Conservation (phyloP, 1,140 invertebrate species). For the Gyrodactylus salaris region DNA sequence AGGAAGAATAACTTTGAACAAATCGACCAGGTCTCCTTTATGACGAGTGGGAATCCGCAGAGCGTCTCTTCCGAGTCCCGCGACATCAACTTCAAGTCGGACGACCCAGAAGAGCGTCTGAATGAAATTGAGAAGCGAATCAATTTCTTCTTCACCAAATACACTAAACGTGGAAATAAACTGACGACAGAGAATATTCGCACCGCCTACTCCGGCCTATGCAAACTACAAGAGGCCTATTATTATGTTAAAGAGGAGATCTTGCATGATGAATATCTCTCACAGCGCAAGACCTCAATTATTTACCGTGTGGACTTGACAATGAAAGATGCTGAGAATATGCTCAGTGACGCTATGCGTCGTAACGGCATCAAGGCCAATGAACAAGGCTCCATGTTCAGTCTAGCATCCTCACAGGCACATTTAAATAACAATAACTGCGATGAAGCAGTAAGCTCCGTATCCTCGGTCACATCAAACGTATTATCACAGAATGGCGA, state of each 20-base stretch:
- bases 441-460: not conserved
- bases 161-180: not conserved
- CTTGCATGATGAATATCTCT: not conserved
- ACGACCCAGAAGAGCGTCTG: not conserved
- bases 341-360: not conserved
- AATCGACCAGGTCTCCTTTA: too few relatives aligned
- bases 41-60: too few relatives aligned
- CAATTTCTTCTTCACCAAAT: not conserved
- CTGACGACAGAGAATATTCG: not conserved
- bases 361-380: not conserved
- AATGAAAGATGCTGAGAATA: not conserved
- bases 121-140: not conserved
- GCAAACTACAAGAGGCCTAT: not conserved
- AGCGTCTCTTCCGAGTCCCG: not conserved
- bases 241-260: not conserved
- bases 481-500: not conserved
- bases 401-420: not conserved
- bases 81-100: not conserved
- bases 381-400: not conserved
- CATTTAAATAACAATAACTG: not conserved
- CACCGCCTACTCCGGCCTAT: not conserved
- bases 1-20: not conserved
- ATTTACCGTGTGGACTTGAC: not conserved
- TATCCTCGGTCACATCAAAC: not conserved
- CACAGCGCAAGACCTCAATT: not conserved